These are phyloP conservation scores for Salvator merianae DNA, from an alignment of 2,113 vertebrate species.

Conservation along the genomic window DNA sequence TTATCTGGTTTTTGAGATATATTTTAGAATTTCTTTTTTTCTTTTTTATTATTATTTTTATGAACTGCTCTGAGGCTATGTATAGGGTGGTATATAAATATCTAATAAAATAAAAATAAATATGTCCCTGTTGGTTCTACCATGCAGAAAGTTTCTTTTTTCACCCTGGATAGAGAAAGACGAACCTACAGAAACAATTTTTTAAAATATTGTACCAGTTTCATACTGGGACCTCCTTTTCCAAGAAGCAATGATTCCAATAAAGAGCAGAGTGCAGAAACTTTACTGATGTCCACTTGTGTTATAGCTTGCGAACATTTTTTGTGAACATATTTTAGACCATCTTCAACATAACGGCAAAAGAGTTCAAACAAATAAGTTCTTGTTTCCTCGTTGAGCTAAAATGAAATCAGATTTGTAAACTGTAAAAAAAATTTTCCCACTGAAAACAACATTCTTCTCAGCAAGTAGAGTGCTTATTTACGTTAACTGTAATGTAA, in stretches of 20 bases:
- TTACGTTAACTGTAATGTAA: no score
- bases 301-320: constrained; percentile 81
- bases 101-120: neutral
- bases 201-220: constrained; percentile 79
- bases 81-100: no score
- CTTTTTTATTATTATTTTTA: neutral
- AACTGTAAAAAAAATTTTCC: neutral
- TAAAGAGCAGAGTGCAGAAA: constrained; percentile 84
- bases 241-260: constrained; percentile 82
- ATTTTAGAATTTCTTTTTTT: no score
- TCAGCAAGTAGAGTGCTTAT: neutral
- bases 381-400: constrained; percentile 73
- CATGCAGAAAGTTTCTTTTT: neutral
- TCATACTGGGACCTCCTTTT: constrained; percentile 71
- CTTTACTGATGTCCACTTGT: constrained; percentile 90
- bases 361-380: constrained; percentile 81
- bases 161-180: neutral
- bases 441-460: neutral
- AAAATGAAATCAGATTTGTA: constrained; percentile 32
- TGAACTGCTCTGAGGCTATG: no score
- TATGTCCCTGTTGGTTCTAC: neutral
- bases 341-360: constrained; percentile 79
- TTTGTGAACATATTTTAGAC: constrained; percentile 80
- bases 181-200: no score
- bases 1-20: no score